phyloP scores from a whole-genome alignment of 1,140 invertebrate genomes.

The Leptinotarsa undecemlineata region DNA sequence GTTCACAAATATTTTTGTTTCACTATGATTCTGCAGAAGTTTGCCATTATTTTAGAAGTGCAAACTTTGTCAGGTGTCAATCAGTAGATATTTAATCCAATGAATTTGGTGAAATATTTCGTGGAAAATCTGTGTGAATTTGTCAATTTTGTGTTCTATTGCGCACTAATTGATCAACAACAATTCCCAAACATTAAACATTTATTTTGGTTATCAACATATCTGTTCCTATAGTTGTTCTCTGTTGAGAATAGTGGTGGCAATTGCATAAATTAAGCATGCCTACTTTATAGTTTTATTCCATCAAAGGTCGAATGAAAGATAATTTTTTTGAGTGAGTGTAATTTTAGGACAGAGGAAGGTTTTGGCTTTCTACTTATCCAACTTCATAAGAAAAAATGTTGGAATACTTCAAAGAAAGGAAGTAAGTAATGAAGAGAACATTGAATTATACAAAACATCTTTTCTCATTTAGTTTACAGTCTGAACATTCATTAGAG shows the following conservation, averaged over 20 bases:
- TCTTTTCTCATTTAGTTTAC: no score
- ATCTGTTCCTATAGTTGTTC: not conserved
- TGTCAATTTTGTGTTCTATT: not conserved
- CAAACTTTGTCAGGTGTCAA: not conserved
- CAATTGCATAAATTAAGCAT: not conserved
- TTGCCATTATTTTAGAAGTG: not conserved
- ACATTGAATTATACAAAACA: no score
- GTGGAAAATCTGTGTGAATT: not conserved
- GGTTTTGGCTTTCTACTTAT: no score
- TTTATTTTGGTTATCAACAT: not conserved
- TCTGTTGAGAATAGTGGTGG: not conserved
- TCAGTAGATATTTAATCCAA: not conserved
- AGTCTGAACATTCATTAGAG: no score
- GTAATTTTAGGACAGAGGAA: no score
- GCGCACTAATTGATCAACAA: not conserved
- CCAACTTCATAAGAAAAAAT: no score
- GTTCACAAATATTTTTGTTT: not conserved
- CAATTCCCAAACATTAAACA: not conserved
- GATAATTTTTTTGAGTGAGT: no score
- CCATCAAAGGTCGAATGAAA: no score
- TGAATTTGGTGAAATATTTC: not conserved
- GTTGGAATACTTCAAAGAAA: no score
- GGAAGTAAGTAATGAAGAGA: no score
- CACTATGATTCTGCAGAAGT: not conserved
- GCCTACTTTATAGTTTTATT: no score